Evolutionary conservation across 2,113 vertebrate species (phyloP).

Genomic region (Macquaria australasica): DNA sequence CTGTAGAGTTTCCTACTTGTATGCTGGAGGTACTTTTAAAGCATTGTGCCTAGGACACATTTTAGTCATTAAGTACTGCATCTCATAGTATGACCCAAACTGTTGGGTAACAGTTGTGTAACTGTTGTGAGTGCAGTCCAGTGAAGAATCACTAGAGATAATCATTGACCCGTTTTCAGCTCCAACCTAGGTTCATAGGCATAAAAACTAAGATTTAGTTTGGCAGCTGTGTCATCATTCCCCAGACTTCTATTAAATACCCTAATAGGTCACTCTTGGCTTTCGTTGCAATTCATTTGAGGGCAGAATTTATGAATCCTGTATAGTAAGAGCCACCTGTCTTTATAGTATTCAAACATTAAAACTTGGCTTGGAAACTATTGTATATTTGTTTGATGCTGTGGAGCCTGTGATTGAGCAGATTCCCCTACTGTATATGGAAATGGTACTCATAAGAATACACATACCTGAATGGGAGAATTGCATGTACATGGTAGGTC

Average conservation of each 20-base stretch:
- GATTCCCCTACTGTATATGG: background rate
- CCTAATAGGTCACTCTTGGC: conserved; percentile 4
- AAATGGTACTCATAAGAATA: background rate
- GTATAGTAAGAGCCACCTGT: conserved; percentile 11
- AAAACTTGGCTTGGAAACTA: background rate
- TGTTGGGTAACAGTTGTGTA: background rate
- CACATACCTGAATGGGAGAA: no score
- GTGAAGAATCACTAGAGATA: background rate
- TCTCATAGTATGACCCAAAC: background rate
- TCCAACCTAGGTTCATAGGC: conserved; percentile 12
- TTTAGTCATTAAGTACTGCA: background rate
- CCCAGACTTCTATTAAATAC: background rate
- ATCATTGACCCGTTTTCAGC: background rate
- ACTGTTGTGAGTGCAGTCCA: background rate
- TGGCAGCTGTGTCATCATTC: background rate
- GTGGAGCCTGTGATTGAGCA: background rate
- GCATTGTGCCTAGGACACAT: background rate
- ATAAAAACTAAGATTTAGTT: conserved; percentile 11
- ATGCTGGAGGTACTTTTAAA: background rate
- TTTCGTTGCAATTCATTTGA: background rate
- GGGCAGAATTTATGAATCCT: conserved; percentile 24
- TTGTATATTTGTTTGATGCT: conserved; percentile 12
- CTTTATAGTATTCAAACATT: background rate
- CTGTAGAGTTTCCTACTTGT: no score
- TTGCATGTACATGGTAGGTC: background rate